A percentile compares a stretch with the other conserved stretches of the same genome.
Conservation (phyloP, 2,797 vertebrate genomes). For the Lepilemur ruficaudatus region DNA sequence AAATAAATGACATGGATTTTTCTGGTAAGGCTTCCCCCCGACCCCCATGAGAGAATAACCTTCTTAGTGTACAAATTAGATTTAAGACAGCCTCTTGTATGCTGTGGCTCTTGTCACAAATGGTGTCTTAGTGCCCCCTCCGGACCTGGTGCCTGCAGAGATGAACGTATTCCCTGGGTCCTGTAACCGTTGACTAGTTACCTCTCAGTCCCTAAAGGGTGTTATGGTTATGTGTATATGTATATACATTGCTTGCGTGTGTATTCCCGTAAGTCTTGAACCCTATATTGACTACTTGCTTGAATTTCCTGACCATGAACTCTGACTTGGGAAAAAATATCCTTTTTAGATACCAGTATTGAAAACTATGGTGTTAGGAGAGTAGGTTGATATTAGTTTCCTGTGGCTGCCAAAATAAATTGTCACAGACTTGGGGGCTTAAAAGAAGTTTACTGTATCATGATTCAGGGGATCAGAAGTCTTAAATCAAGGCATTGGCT, state of each 20-base stretch:
- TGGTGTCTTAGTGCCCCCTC: not conserved
- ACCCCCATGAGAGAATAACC: fast-evolving
- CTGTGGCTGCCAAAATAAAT: not conserved
- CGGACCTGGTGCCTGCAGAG: too few species aligned
- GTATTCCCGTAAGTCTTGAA: not conserved
- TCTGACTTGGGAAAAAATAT: not conserved
- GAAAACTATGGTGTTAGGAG: not conserved
- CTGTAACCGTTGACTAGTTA: too few species aligned
- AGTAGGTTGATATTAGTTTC: not conserved
- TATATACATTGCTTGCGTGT: too few species aligned
- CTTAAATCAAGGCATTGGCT: not conserved
- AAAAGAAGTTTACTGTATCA: not conserved
- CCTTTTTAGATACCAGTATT: not conserved
- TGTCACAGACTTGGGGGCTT: not conserved
- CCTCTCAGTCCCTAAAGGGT: not conserved
- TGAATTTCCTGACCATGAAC: not conserved
- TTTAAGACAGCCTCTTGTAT: not conserved
- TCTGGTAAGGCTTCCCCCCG: not conserved
- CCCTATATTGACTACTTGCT: not conserved
- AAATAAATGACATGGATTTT: not conserved
- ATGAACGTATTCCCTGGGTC: fast-evolving
- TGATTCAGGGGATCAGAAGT: not conserved
- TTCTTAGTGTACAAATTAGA: not conserved
- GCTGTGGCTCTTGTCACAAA: not conserved
- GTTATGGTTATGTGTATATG: not conserved